Conservation (phyloP, 2,113 vertebrate genomes). For the Tauraco erythrolophus region DNA sequence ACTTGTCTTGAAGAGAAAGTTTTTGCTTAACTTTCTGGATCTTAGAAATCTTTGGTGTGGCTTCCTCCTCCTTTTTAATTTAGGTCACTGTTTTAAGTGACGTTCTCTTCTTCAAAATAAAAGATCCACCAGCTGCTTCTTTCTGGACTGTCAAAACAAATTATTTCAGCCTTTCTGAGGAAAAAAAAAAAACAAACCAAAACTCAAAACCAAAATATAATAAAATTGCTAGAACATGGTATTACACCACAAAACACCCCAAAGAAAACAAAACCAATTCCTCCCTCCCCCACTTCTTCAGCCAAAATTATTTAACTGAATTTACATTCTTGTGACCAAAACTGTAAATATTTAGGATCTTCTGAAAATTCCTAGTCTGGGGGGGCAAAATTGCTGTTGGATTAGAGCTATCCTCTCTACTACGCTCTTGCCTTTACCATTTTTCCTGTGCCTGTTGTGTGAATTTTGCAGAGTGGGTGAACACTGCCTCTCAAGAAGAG, state of each 20-base stretch:
- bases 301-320: background rate
- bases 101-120: background rate
- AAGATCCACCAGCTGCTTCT: background rate
- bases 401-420: background rate
- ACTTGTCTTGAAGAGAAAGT: background rate
- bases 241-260: background rate
- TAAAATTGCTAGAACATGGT: background rate
- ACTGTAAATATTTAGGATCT: background rate
- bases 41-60: background rate
- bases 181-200: background rate
- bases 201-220: background rate
- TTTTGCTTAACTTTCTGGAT: background rate
- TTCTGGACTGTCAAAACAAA: background rate
- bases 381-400: background rate
- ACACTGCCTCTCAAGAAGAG: background rate
- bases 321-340: background rate
- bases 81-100: background rate
- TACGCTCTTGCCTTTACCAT: background rate
- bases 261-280: background rate
- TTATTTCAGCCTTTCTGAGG: background rate
- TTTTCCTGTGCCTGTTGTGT: background rate
- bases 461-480: background rate
- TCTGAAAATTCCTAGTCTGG: background rate
- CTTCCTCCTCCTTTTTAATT: background rate
- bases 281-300: background rate